Evolutionary conservation across 2,113 vertebrate genomes (phyloP).

Genomic region (Colinus virginianus): DNA sequence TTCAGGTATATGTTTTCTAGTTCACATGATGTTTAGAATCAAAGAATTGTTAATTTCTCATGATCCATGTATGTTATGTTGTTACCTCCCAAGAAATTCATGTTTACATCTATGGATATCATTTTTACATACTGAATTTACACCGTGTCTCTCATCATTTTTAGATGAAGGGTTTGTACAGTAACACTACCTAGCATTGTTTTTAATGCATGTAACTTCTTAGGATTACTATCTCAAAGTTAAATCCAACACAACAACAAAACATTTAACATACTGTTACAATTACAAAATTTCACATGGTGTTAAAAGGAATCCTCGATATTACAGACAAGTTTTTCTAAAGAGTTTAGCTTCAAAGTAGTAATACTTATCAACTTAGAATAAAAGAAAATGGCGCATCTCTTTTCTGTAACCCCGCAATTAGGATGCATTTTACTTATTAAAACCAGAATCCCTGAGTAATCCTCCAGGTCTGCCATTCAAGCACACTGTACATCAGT

Average conservation of each 20-base stretch:
- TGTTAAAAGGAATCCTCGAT: background rate
- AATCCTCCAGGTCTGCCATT: slow-evolving; percentile 57
- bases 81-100: background rate
- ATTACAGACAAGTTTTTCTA: background rate
- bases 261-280: background rate
- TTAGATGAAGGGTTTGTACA: background rate
- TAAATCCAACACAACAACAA: slow-evolving; percentile 15
- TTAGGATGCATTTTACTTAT: slow-evolving; percentile 62
- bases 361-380: background rate
- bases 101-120: background rate
- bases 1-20: background rate
- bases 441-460: slow-evolving; percentile 61
- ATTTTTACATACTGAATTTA: background rate
- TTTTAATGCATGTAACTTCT: background rate
- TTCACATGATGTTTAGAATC: background rate
- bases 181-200: background rate
- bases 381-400: background rate
- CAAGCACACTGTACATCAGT: background rate
- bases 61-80: background rate
- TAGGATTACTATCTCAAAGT: background rate
- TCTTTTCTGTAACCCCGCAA: slow-evolving; percentile 52
- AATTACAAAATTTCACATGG: background rate
- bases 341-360: background rate
- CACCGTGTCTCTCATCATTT: background rate
- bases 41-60: background rate